Percentiles rank a stretch among this genome's conserved stretches.
phyloP scores from a whole-genome alignment of 2,113 vertebrate species.

The Ascaphus truei region DNA sequence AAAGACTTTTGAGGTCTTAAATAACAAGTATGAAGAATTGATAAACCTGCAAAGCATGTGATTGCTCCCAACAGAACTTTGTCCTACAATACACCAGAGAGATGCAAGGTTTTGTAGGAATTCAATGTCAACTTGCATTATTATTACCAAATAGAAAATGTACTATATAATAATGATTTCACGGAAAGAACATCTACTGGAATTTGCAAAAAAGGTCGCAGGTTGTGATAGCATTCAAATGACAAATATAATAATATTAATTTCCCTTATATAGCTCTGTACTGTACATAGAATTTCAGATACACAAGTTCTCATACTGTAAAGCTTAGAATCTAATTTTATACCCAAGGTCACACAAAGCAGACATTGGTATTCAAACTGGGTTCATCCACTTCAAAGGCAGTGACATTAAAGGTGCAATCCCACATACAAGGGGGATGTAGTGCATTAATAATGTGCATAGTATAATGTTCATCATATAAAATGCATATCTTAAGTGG shows the following conservation, averaged over 20 bases:
- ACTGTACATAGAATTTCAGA: neutral
- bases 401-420: no score
- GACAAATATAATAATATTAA: neutral
- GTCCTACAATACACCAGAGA: neutral
- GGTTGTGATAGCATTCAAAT: neutral
- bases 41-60: conserved; percentile 17
- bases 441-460: no score
- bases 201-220: neutral
- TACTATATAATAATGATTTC: neutral
- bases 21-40: conserved; percentile 33
- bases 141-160: conserved; percentile 6
- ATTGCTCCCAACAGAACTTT: conserved; percentile 2
- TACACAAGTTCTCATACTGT: neutral
- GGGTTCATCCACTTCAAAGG: no score
- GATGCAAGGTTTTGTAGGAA: neutral
- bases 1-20: conserved; percentile 26
- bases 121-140: neutral
- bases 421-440: no score
- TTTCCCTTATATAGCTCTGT: neutral
- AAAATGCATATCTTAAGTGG: no score
- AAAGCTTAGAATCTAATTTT: neutral
- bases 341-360: neutral
- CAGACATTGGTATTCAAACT: no score
- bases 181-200: neutral
- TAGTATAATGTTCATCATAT: no score